Percentiles rank a stretch among this genome's conserved stretches.
phyloP scores from a whole-genome alignment of 2,888 invertebrate genomes.

The Volucella bombylans region DNA sequence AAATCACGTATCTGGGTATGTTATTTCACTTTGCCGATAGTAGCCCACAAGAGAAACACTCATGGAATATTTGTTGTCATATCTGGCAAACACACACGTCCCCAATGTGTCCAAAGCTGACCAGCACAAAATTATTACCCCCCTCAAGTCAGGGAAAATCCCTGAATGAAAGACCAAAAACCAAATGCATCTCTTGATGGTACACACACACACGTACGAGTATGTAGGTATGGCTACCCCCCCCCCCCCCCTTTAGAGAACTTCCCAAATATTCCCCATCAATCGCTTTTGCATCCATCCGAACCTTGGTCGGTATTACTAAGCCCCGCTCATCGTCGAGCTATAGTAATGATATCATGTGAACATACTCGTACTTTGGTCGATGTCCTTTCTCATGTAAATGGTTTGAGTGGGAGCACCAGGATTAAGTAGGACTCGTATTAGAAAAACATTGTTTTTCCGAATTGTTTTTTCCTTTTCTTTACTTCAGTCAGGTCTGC shows the following conservation, averaged over 20 bases:
- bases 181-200: background rate
- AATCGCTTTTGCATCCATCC: too few relatives aligned
- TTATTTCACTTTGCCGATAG: background rate
- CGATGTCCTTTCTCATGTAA: conserved; percentile 50
- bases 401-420: conserved; percentile 3
- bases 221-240: too few relatives aligned
- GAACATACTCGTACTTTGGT: conserved; percentile 40
- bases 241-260: too few relatives aligned
- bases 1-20: background rate
- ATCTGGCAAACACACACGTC: conserved; percentile 22
- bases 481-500: background rate
- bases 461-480: background rate
- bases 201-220: too few relatives aligned
- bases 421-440: conserved; percentile 37
- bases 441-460: conserved; percentile 6
- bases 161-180: conserved; percentile 36
- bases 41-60: conserved; percentile 16
- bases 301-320: background rate
- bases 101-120: conserved; percentile 17
- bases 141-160: conserved; percentile 26
- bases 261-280: too few relatives aligned
- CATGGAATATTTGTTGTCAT: conserved; percentile 32
- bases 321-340: conserved; percentile 17
- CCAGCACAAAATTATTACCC: conserved; percentile 25
- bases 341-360: conserved; percentile 42